These are phyloP conservation scores for Solenopsis fugax DNA, from an alignment of 1,140 invertebrate genomes.

Conservation along the genomic window DNA sequence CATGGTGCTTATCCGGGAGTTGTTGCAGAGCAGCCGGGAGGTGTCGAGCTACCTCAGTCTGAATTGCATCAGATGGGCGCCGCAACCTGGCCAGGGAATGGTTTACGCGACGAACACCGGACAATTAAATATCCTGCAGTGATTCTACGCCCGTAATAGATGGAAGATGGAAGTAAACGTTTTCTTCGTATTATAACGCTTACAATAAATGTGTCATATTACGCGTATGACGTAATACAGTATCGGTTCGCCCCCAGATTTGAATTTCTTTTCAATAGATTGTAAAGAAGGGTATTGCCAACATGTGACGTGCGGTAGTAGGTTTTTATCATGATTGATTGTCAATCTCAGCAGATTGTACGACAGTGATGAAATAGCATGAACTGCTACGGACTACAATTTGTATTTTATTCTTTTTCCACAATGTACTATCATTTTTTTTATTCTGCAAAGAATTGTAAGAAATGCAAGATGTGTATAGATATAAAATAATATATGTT, in stretches of 20 bases:
- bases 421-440: constrained; percentile 40
- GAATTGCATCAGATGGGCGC: constrained; percentile 95
- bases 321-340: constrained; percentile 10
- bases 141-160: constrained; percentile 43
- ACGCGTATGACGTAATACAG: constrained; percentile 21
- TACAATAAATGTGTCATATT: constrained; percentile 50
- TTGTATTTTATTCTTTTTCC: constrained; percentile 51
- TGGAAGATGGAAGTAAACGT: constrained; percentile 27
- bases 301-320: constrained; percentile 7
- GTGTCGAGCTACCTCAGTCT: constrained; percentile 89
- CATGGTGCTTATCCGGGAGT: constrained; percentile 88
- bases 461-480: constrained; percentile 64
- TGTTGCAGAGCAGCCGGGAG: constrained; percentile 89
- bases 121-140: constrained; percentile 90
- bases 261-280: constrained; percentile 32
- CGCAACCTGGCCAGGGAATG: constrained; percentile 93
- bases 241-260: constrained; percentile 18
- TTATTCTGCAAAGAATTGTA: constrained; percentile 63
- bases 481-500: constrained; percentile 65
- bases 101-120: constrained; percentile 95
- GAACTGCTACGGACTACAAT: constrained; percentile 13
- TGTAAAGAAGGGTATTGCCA: constrained; percentile 15
- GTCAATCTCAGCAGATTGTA: neutral
- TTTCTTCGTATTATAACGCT: constrained; percentile 42
- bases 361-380: constrained; percentile 12